These are phyloP conservation scores for Trilocha varians DNA, from an alignment of 2,888 invertebrate genomes.

Conservation along the genomic window DNA sequence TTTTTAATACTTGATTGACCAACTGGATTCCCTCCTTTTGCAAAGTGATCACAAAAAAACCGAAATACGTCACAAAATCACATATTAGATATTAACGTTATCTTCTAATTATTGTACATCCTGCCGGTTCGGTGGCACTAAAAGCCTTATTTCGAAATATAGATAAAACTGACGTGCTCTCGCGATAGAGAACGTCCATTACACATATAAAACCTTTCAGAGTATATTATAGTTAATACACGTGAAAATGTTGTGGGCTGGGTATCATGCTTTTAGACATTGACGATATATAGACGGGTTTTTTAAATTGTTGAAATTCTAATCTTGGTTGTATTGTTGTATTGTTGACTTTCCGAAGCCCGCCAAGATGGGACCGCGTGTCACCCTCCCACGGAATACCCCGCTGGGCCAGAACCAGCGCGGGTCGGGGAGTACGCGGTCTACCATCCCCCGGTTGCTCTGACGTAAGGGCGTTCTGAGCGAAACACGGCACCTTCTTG, in stretches of 20 bases:
- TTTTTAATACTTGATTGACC: no score
- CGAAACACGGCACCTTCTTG: no score
- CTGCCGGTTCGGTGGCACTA: slow-evolving; percentile 13
- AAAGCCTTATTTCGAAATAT: slow-evolving; percentile 31
- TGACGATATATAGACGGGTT: not conserved
- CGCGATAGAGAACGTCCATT: slow-evolving; percentile 41
- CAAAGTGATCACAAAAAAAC: not conserved
- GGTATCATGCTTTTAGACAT: slow-evolving; percentile 11
- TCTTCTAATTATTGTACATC: not conserved
- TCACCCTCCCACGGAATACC: no score
- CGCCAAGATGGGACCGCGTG: no score
- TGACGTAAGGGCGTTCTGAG: no score
- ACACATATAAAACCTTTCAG: slow-evolving; percentile 52
- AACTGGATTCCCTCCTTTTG: no score
- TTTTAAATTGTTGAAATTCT: no score
- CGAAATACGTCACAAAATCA: not conserved
- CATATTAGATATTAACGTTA: not conserved
- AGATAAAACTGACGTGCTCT: slow-evolving; percentile 29
- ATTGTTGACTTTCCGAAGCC: no score
- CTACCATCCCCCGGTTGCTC: no score
- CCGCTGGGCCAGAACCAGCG: no score
- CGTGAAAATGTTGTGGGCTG: slow-evolving; percentile 34
- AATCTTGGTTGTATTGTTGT: no score
- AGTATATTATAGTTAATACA: slow-evolving; percentile 36
- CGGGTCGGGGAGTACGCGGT: no score